A percentile compares a stretch with the other conserved stretches of the same genome.
These are phyloP conservation scores for Euphydryas editha DNA, from an alignment of 2,888 invertebrate species.

Conservation along the genomic window DNA sequence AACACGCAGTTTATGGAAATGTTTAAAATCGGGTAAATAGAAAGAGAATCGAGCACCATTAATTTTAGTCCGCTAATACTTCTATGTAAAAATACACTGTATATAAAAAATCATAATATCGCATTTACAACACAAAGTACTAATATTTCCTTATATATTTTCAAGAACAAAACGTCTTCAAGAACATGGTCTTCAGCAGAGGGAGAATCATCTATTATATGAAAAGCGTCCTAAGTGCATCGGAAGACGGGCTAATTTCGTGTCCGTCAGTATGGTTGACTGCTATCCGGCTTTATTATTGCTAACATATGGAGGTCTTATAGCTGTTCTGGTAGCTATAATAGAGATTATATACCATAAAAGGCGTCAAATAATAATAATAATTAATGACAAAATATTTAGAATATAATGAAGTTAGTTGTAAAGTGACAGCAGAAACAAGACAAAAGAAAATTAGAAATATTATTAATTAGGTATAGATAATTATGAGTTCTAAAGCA, in stretches of 20 bases:
- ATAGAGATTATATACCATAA: constrained; percentile 57
- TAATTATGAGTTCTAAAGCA: no score
- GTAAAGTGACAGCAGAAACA: no score
- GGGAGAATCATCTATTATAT: constrained; percentile 84
- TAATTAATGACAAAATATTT: constrained; percentile 6
- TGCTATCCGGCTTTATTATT: constrained; percentile 78
- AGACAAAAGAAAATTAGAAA: no score
- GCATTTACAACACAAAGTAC: background rate
- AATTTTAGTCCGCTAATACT: background rate
- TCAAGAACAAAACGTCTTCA: constrained; percentile 71
- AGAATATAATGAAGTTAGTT: background rate
- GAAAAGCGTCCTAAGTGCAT: constrained; percentile 86
- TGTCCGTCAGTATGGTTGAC: constrained; percentile 87
- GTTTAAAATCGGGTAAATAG: constrained; percentile 84
- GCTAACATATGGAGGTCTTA: constrained; percentile 61
- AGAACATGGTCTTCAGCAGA: constrained; percentile 82
- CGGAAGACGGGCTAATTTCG: constrained; percentile 84
- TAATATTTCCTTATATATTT: constrained; percentile 24
- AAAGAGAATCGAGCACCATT: background rate
- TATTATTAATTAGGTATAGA: no score
- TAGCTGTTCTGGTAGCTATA: constrained; percentile 55
- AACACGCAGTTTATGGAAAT: constrained; percentile 85
- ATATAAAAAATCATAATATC: no score
- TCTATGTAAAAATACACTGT: no score
- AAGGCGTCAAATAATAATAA: constrained; percentile 45